Evolutionary conservation across 2,113 vertebrate species (phyloP).

Genomic region (Brachirus orientalis): DNA sequence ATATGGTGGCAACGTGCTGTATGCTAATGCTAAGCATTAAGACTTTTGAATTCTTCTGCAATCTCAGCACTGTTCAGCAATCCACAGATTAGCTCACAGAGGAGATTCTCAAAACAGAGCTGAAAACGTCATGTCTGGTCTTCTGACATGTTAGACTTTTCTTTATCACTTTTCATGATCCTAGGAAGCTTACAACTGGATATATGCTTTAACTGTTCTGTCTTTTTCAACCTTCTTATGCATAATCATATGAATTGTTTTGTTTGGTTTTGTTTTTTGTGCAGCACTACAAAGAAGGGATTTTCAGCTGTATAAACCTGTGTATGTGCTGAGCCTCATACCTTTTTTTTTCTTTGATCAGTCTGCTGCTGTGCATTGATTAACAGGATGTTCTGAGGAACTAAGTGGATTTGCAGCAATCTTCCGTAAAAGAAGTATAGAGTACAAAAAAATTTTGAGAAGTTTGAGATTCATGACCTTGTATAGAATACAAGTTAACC

Average conservation of each 20-base stretch:
- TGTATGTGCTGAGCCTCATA: conserved; percentile 26
- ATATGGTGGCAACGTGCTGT: conserved; percentile 27
- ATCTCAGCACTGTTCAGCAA: conserved; percentile 48
- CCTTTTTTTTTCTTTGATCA: conserved; percentile 45
- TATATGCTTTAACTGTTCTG: not conserved
- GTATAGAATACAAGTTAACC: not conserved
- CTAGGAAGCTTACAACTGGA: not conserved
- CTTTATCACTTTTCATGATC: not conserved
- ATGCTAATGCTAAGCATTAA: conserved; percentile 50
- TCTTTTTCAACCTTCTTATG: not conserved
- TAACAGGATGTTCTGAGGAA: conserved; percentile 12
- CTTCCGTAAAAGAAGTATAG: conserved; percentile 10
- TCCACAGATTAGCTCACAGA: conserved; percentile 44
- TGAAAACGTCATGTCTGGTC: conserved; percentile 34
- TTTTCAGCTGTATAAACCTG: conserved; percentile 34
- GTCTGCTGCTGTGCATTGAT: conserved; percentile 28
- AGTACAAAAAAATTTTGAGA: not conserved
- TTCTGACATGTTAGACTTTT: conserved; percentile 28
- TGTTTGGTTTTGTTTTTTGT: conserved; percentile 18
- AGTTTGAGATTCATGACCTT: not conserved
- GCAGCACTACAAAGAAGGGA: conserved; percentile 19
- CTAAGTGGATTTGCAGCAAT: conserved; percentile 30
- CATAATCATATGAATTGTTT: not conserved
- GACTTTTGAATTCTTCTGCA: conserved; percentile 43
- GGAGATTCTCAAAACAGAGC: conserved; percentile 30